Conservation (phyloP, 2,888 invertebrate genomes). For the Xiphydria camelus region DNA sequence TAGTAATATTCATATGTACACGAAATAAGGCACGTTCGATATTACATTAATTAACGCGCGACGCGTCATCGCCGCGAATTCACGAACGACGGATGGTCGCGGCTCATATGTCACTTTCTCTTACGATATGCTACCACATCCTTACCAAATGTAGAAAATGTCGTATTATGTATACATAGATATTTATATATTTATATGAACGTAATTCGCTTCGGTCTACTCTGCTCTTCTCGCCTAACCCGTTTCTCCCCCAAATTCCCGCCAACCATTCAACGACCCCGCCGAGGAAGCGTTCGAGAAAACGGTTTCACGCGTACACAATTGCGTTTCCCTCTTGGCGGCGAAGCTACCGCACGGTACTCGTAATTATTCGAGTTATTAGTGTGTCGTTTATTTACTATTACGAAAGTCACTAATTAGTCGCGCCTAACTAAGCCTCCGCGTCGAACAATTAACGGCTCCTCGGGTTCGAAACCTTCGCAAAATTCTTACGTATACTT, state of each 20-base stretch:
- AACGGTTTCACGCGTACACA: no score
- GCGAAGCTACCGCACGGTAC: no score
- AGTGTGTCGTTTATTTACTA: no score
- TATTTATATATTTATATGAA: constrained; percentile 27
- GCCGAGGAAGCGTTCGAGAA: no score
- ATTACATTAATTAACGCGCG: constrained; percentile 51
- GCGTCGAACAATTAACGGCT: not conserved
- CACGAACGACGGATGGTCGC: not conserved
- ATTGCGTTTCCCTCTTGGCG: no score
- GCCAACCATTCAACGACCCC: no score
- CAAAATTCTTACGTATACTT: no score
- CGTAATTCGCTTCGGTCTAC: no score
- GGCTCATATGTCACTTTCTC: constrained; percentile 36
- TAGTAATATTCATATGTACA: constrained; percentile 38
- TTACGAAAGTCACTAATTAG: constrained; percentile 19
- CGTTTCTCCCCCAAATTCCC: no score
- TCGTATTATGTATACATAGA: constrained; percentile 32
- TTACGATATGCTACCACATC: constrained; percentile 52
- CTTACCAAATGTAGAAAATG: constrained; percentile 53
- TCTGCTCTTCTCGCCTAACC: no score
- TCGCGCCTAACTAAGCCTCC: constrained; percentile 23
- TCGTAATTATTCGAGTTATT: no score
- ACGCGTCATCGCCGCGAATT: constrained; percentile 28
- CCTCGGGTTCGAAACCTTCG: no score
- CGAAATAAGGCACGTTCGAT: constrained; percentile 56